A percentile compares a stretch with the other conserved stretches of the same genome.
These are phyloP conservation scores for Esperia sulphurella DNA, from an alignment of 2,888 invertebrate genomes.

Conservation along the genomic window DNA sequence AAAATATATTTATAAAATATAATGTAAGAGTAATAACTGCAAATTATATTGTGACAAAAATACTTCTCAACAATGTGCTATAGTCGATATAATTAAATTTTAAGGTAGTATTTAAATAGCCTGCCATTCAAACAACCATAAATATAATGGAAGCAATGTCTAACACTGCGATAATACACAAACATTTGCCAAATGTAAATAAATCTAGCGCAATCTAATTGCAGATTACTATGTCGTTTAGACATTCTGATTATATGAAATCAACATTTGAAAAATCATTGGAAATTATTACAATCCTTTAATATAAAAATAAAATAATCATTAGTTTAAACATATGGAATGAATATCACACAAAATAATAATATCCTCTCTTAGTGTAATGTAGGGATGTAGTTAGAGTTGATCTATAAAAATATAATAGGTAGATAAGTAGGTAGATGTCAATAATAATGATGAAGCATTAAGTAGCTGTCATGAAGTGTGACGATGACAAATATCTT, in stretches of 20 bases:
- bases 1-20: slow-evolving; percentile 76
- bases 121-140: slow-evolving; percentile 18
- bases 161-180: slow-evolving; percentile 48
- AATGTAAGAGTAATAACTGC: slow-evolving; percentile 69
- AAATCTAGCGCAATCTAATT: slow-evolving; percentile 75
- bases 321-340: slow-evolving; percentile 57
- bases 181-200: slow-evolving; percentile 42
- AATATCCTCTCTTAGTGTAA: slow-evolving; percentile 51
- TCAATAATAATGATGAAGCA: slow-evolving; percentile 13
- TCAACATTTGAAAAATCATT: slow-evolving; percentile 42
- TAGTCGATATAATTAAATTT: slow-evolving; percentile 33
- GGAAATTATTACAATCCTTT: slow-evolving; percentile 46
- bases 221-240: slow-evolving; percentile 44
- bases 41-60: slow-evolving; percentile 61
- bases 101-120: slow-evolving; percentile 16
- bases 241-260: slow-evolving; percentile 36
- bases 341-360: slow-evolving; percentile 74
- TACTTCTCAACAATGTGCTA: slow-evolving; percentile 53
- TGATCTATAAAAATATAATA: slow-evolving; percentile 11
- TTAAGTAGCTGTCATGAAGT: slow-evolving; percentile 18
- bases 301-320: slow-evolving; percentile 50
- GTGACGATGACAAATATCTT: slow-evolving; percentile 23
- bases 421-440: neutral
- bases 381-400: slow-evolving; percentile 11
- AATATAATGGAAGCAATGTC: slow-evolving; percentile 51